Evolutionary conservation across 2,113 vertebrate genomes (phyloP).

Genomic region (Tor tambroides): DNA sequence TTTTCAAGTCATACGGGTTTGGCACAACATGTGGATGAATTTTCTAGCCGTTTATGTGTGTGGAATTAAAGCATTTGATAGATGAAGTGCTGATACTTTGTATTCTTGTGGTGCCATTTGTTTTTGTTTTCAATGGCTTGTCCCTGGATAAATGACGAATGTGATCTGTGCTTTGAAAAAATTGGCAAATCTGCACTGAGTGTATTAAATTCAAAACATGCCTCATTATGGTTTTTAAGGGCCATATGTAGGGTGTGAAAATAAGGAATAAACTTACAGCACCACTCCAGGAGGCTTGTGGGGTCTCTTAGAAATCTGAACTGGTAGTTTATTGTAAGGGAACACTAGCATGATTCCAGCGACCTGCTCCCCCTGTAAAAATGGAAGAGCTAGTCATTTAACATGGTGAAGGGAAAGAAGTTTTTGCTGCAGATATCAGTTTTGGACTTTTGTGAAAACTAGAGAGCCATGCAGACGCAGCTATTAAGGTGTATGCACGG

Average conservation of each 20-base stretch:
- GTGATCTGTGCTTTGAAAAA: slow-evolving; percentile 58
- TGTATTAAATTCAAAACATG: slow-evolving; percentile 57
- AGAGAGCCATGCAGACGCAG: slow-evolving; percentile 25
- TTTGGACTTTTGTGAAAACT: not conserved
- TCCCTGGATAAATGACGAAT: slow-evolving; percentile 59
- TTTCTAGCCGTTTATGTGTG: not conserved
- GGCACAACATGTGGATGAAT: not conserved
- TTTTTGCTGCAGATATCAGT: not conserved
- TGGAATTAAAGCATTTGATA: not conserved
- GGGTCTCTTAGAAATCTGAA: slow-evolving; percentile 59
- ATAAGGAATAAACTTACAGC: slow-evolving; percentile 57
- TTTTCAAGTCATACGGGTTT: not conserved
- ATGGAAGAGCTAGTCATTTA: slow-evolving; percentile 4
- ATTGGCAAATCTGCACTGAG: slow-evolving; percentile 57
- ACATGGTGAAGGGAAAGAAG: slow-evolving; percentile 10
- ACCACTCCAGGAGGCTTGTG: slow-evolving; percentile 59
- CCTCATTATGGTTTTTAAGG: slow-evolving; percentile 46
- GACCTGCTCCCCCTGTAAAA: slow-evolving; percentile 18
- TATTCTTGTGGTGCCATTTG: not conserved
- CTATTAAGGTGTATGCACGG: slow-evolving; percentile 25
- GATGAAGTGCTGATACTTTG: not conserved
- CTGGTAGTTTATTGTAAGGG: slow-evolving; percentile 69
- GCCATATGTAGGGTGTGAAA: slow-evolving; percentile 60
- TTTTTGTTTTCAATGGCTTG: slow-evolving; percentile 35
- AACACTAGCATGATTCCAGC: slow-evolving; percentile 63